Evolutionary conservation across 2,113 vertebrate genomes (phyloP).

Genomic region (Ivindomyrus marchei): DNA sequence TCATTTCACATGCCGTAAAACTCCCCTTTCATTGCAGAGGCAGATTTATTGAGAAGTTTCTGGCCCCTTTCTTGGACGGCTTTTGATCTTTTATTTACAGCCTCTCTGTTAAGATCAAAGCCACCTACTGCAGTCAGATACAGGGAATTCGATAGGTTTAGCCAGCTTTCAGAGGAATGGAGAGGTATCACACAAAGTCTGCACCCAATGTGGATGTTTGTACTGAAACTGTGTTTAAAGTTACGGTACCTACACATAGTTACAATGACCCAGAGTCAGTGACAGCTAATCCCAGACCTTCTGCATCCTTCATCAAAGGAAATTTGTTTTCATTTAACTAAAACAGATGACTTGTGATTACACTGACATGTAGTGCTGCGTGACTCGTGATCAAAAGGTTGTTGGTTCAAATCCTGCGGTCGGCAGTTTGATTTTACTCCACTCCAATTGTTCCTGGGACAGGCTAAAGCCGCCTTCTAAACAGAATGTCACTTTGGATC

Average conservation of each 20-base stretch:
- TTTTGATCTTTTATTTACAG: slow-evolving; percentile 5
- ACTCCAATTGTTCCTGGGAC: neutral
- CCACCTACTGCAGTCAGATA: neutral
- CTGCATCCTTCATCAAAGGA: neutral
- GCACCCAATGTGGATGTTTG: neutral
- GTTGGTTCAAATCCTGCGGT: neutral
- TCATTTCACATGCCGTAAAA: neutral
- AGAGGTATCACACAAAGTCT: neutral
- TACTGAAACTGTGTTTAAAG: neutral
- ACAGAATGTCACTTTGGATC: neutral
- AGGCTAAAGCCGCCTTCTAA: neutral
- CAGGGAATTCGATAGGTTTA: slow-evolving; percentile 1
- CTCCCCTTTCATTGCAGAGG: neutral
- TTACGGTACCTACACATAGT: neutral
- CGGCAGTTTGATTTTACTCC: neutral
- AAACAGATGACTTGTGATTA: neutral
- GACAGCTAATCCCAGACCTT: neutral
- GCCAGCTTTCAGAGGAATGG: neutral
- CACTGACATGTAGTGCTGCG: neutral
- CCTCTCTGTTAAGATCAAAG: neutral
- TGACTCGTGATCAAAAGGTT: neutral
- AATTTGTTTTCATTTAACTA: neutral
- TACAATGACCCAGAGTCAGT: neutral
- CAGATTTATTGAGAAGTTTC: neutral
- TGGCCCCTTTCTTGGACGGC: neutral